Conservation (phyloP, 35 echinoderm and acorn worm species). For the Stichopus chloronotus region DNA sequence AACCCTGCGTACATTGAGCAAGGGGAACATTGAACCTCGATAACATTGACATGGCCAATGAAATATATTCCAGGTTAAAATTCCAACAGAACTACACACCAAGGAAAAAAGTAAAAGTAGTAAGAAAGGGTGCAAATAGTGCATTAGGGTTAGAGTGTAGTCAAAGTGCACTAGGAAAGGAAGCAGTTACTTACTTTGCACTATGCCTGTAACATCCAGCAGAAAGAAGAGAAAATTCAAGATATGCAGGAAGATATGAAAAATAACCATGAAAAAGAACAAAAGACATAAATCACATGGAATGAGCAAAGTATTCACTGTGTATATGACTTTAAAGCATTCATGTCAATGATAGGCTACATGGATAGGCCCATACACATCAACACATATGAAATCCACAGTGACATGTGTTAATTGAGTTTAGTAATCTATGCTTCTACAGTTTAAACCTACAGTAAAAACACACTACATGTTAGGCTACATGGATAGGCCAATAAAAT, state of each 20-base stretch:
- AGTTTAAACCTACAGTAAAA: no score
- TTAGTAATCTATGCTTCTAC: no score
- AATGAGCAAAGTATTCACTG: not conserved
- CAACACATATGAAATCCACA: not conserved
- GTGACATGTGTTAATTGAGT: no score
- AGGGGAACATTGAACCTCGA: no score
- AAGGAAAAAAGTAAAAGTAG: no score
- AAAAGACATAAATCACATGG: not conserved
- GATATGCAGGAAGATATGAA: not conserved
- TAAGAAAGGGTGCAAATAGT: no score
- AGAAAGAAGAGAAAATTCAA: slow-evolving; percentile 17
- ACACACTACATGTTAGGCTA: no score
- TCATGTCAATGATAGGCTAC: not conserved
- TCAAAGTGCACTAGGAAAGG: not conserved
- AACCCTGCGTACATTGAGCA: no score
- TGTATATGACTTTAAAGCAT: not conserved
- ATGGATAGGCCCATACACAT: not conserved
- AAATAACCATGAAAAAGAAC: not conserved
- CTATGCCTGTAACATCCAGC: slow-evolving; percentile 70
- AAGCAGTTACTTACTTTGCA: slow-evolving; percentile 81
- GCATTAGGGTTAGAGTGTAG: not conserved
- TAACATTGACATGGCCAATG: no score
- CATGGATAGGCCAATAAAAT: no score
- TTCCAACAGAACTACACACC: no score
- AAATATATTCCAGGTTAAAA: no score